phyloP scores from a whole-genome alignment of 1,140 invertebrate genomes.

The Formica selysi region DNA sequence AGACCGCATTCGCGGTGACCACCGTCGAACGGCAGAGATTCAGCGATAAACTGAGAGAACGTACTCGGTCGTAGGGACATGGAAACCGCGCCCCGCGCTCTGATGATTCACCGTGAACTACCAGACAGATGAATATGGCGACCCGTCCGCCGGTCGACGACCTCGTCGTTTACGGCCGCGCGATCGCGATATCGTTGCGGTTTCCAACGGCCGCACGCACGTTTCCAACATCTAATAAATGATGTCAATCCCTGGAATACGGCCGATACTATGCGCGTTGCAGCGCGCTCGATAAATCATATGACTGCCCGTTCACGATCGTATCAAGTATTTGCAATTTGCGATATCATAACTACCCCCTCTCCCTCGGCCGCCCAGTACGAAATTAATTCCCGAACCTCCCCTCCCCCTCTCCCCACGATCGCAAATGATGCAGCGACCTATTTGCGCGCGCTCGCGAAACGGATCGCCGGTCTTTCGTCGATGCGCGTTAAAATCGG shows the following conservation, averaged over 20 bases:
- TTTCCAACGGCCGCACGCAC: conserved; percentile 55
- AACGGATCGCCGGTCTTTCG: conserved; percentile 29
- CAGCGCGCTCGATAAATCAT: conserved; percentile 60
- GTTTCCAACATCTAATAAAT: conserved; percentile 59
- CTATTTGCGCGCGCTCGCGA: conserved; percentile 35
- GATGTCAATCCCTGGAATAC: conserved; percentile 39
- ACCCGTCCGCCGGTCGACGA: conserved; percentile 60
- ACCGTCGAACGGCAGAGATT: conserved; percentile 58
- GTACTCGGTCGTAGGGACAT: conserved; percentile 21
- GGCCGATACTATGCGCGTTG: conserved; percentile 14
- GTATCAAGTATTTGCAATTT: conserved; percentile 64
- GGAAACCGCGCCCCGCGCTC: conserved; percentile 9
- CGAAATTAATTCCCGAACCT: conserved; percentile 50
- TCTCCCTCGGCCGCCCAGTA: conserved; percentile 41
- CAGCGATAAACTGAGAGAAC: conserved; percentile 64
- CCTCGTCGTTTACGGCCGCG: conserved; percentile 66
- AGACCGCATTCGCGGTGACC: conserved; percentile 50
- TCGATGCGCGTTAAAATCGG: conserved; percentile 37
- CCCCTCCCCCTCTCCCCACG: background rate
- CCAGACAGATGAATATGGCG: conserved; percentile 57
- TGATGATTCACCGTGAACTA: conserved; percentile 57
- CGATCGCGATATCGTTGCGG: conserved; percentile 52
- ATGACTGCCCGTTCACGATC: conserved; percentile 23
- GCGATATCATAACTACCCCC: conserved; percentile 52
- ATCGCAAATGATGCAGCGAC: conserved; percentile 50